Conservation (phyloP, 2,113 vertebrate species). For the Romanogobio albipinnatus region DNA sequence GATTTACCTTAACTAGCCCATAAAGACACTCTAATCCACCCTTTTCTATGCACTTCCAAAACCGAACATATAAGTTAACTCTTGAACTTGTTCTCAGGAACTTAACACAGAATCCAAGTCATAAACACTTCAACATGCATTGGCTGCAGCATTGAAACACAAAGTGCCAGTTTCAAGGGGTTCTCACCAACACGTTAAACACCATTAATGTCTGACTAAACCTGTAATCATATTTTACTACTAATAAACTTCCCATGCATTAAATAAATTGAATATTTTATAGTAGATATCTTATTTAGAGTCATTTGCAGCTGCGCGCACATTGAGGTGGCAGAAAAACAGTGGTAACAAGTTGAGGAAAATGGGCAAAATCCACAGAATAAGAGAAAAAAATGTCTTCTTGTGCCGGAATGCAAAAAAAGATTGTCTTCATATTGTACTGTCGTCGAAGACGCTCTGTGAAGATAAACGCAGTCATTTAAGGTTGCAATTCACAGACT, state of each 20-base stretch:
- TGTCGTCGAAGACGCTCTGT: no score
- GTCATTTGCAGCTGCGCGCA: no score
- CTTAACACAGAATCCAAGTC: not conserved
- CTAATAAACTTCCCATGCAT: not conserved
- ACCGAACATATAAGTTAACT: not conserved
- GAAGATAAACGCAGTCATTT: no score
- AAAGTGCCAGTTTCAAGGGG: not conserved
- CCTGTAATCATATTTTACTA: not conserved
- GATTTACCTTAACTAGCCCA: not conserved
- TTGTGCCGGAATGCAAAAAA: no score
- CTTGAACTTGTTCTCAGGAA: not conserved
- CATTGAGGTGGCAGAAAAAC: no score
- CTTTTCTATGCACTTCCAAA: not conserved
- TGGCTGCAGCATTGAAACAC: not conserved
- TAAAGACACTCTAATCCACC: not conserved
- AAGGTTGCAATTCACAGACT: no score
- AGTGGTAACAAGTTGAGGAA: no score
- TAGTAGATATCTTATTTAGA: not conserved
- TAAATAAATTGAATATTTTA: not conserved
- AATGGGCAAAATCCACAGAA: no score
- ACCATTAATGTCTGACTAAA: constrained; percentile 5
- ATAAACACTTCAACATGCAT: not conserved
- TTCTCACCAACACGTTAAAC: not conserved
- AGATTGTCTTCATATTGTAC: no score
- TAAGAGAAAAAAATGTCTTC: no score